These are phyloP conservation scores for Ooceraea biroi DNA, from an alignment of 1,140 invertebrate species.

Conservation along the genomic window DNA sequence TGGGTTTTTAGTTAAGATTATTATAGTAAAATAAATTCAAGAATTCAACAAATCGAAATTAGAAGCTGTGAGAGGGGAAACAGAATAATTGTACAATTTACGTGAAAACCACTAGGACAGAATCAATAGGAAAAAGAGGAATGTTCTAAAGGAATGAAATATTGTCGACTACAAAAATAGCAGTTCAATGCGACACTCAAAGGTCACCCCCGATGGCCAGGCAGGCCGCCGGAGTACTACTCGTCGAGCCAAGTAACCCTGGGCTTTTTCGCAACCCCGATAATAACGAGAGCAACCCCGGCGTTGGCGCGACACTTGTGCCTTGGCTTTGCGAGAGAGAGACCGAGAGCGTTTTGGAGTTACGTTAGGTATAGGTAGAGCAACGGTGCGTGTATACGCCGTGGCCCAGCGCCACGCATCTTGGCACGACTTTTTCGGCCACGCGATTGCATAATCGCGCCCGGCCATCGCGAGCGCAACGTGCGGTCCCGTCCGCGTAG, in stretches of 20 bases:
- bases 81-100: no score
- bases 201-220: not conserved
- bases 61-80: no score
- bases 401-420: constrained; percentile 79
- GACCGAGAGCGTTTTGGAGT: constrained; percentile 67
- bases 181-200: constrained; percentile 22
- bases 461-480: constrained; percentile 47
- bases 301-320: not conserved
- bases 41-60: no score
- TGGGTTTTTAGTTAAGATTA: no score
- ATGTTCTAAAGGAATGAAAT: no score
- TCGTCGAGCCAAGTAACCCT: constrained; percentile 66
- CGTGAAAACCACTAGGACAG: no score
- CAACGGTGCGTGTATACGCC: constrained; percentile 49
- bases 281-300: constrained; percentile 30
- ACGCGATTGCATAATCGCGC: constrained; percentile 78
- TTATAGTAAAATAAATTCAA: no score
- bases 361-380: constrained; percentile 50
- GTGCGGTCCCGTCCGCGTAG: constrained; percentile 58
- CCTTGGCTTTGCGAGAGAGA: constrained; percentile 12
- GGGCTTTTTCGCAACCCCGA: constrained; percentile 72
- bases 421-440: constrained; percentile 80
- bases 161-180: constrained; percentile 8
- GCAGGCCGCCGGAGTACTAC: not conserved
- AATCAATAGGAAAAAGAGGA: no score